A percentile compares a stretch with the other conserved stretches of the same genome.
phyloP scores from a whole-genome alignment of 1,140 invertebrate genomes.

The Musca domestica region DNA sequence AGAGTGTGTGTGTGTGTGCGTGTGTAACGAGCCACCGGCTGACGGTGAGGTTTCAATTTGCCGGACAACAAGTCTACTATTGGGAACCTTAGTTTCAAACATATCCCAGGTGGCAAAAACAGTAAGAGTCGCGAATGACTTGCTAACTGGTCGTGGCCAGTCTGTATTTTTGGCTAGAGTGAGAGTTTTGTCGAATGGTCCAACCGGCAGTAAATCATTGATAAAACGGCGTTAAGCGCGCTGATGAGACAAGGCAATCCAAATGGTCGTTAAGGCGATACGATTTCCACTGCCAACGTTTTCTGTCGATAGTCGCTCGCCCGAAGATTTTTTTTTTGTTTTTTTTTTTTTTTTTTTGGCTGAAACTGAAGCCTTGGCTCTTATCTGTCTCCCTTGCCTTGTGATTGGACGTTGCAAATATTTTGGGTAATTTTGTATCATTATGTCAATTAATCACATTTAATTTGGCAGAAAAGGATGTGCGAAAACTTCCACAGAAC shows the following conservation, averaged over 20 bases:
- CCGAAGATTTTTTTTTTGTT: not conserved
- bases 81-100: no score
- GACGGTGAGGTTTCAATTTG: not conserved
- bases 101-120: no score
- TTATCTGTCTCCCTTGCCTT: no score
- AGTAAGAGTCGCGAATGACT: no score
- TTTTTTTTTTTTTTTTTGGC: not conserved
- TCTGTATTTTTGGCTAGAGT: not conserved
- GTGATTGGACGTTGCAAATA: slow-evolving; percentile 17
- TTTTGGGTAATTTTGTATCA: slow-evolving; percentile 25
- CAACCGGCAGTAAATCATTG: slow-evolving; percentile 20
- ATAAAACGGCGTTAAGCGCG: slow-evolving; percentile 16
- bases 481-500: slow-evolving; percentile 13
- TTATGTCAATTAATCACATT: slow-evolving; percentile 25
- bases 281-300: not conserved
- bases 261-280: no score
- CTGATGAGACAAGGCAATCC: slow-evolving; percentile 18
- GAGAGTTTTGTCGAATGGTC: slow-evolving; percentile 1
- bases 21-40: not conserved
- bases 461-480: slow-evolving; percentile 24
- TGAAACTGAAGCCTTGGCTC: no score
- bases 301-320: not conserved
- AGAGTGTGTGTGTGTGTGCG: no score
- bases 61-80: not conserved
- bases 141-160: no score